A percentile compares a stretch with the other conserved stretches of the same genome.
These are phyloP conservation scores for Monochamus alternatus DNA, from an alignment of 2,888 invertebrate genomes.

Conservation along the genomic window DNA sequence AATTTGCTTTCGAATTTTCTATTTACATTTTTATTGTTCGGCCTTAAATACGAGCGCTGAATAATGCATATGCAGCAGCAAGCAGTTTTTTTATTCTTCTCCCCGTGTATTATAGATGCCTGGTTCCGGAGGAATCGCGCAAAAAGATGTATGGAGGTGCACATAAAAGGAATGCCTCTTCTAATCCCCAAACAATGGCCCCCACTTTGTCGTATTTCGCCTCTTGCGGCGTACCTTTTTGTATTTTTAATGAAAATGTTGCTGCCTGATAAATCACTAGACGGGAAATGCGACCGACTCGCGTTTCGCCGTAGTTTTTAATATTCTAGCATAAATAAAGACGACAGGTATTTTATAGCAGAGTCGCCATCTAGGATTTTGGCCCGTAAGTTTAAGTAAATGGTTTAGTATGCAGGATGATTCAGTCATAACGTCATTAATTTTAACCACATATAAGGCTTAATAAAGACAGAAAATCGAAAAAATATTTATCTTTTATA, in stretches of 20 bases:
- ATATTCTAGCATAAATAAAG: too few species aligned
- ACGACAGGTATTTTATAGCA: too few species aligned
- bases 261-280: not conserved
- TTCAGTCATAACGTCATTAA: too few species aligned
- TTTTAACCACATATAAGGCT: too few species aligned
- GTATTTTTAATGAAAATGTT: not conserved
- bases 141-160: constrained; percentile 29
- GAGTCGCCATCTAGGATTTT: too few species aligned
- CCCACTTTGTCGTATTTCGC: not conserved
- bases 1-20: constrained; percentile 19
- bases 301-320: too few species aligned
- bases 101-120: constrained; percentile 16
- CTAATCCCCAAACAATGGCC: constrained; percentile 22
- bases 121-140: constrained; percentile 13
- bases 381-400: too few species aligned
- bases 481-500: too few species aligned
- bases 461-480: too few species aligned
- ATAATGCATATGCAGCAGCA: constrained; percentile 33
- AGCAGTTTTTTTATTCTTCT: constrained; percentile 14
- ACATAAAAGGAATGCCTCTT: constrained; percentile 11
- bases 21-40: constrained; percentile 34
- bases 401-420: too few species aligned
- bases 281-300: too few species aligned
- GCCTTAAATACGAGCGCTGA: constrained; percentile 20
- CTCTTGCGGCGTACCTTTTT: constrained; percentile 7